Conservation (phyloP, 2,113 vertebrate genomes). For the Hippoglossus stenolepis region DNA sequence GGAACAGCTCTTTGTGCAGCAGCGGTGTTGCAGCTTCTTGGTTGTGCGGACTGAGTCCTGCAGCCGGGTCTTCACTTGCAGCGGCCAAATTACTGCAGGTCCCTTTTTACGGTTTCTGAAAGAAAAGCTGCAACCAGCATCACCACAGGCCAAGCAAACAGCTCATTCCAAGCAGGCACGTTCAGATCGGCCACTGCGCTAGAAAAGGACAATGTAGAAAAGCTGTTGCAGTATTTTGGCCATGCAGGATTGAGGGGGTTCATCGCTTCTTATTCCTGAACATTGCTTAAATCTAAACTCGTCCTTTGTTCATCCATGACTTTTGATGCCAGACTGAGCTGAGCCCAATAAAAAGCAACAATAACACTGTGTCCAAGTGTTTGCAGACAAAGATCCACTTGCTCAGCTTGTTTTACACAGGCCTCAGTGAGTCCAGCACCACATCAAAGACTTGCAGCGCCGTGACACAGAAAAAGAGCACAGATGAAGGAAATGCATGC, state of each 20-base stretch:
- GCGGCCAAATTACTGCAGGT: too few relatives aligned
- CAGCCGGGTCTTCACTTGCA: too few relatives aligned
- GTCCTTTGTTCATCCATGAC: constrained; percentile 27
- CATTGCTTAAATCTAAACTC: background rate
- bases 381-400: constrained; percentile 35
- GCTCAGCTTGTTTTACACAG: constrained; percentile 38
- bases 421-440: constrained; percentile 21
- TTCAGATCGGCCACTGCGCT: background rate
- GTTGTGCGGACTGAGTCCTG: too few relatives aligned
- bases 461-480: constrained; percentile 27
- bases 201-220: background rate
- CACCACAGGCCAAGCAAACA: background rate
- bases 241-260: background rate
- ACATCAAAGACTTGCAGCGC: constrained; percentile 43
- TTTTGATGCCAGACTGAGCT: constrained; percentile 13
- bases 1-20: too few relatives aligned
- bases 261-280: background rate
- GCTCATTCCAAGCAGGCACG: background rate
- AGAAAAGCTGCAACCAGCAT: background rate
- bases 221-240: background rate
- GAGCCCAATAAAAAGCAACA: constrained; percentile 27
- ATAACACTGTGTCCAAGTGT: constrained; percentile 14
- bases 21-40: too few relatives aligned
- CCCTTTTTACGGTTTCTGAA: too few relatives aligned
- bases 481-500: constrained; percentile 15